A percentile compares a stretch with the other conserved stretches of the same genome.
Evolutionary conservation across 2,113 vertebrate genomes (phyloP).

Genomic region (Periophthalmus modestus): DNA sequence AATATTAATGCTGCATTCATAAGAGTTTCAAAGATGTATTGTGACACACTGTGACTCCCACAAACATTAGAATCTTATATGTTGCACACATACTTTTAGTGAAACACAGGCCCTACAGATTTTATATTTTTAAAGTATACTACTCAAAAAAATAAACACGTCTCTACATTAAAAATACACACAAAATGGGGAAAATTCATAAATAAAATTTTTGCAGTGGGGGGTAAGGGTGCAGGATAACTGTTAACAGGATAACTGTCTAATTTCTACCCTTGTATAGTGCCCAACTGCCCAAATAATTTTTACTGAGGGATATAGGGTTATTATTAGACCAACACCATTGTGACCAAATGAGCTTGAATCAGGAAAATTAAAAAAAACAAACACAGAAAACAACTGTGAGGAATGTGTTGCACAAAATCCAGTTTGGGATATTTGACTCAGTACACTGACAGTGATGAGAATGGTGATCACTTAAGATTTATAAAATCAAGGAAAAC

Average conservation of each 20-base stretch:
- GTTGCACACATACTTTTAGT: not conserved
- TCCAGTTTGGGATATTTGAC: conserved; percentile 48
- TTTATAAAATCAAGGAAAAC: conserved; percentile 47
- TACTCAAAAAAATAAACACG: not conserved
- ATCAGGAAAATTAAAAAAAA: conserved; percentile 58
- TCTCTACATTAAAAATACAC: not conserved
- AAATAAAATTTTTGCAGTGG: not conserved
- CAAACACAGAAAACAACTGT: conserved; percentile 61
- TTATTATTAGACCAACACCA: not conserved
- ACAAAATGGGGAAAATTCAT: not conserved
- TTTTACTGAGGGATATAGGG: not conserved
- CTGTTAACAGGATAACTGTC: not conserved
- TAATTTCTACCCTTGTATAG: not conserved
- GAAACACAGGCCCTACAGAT: not conserved
- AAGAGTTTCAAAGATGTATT: not conserved
- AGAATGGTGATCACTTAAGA: conserved; percentile 66
- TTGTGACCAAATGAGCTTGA: conserved; percentile 59
- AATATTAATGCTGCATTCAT: not conserved
- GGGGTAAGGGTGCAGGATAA: not conserved
- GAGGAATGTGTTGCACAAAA: conserved; percentile 65
- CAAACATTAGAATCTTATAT: not conserved
- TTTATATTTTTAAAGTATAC: not conserved
- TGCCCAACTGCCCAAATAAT: not conserved
- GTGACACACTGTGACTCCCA: not conserved
- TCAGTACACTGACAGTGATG: conserved; percentile 63